Percentiles rank a stretch among this genome's conserved stretches.
Conservation (phyloP, 2,888 invertebrate species). For the Cryptus armator region DNA sequence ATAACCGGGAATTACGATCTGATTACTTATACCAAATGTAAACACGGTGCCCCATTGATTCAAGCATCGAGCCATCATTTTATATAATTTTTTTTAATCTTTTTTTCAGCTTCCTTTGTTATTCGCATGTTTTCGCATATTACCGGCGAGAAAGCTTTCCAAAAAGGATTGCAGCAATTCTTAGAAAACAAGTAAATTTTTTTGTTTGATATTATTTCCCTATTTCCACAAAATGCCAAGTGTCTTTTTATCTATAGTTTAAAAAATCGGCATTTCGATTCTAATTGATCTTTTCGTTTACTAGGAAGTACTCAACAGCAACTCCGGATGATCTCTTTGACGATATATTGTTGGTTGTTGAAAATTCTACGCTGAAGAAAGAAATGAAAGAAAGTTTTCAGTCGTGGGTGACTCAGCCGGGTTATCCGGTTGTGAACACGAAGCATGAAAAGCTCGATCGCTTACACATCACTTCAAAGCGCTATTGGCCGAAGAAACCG, state of each 20-base stretch:
- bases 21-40: conserved; percentile 88
- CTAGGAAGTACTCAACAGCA: conserved; percentile 53
- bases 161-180: conserved; percentile 79
- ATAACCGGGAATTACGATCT: conserved; percentile 86
- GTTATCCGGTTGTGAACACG: conserved; percentile 89
- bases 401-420: conserved; percentile 89
- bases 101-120: conserved; percentile 85
- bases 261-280: no score
- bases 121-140: conserved; percentile 87
- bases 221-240: not conserved
- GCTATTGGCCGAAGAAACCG: conserved; percentile 67
- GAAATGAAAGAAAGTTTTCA: conserved; percentile 79
- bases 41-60: not conserved
- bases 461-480: conserved; percentile 45
- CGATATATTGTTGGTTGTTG: no score
- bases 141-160: conserved; percentile 85
- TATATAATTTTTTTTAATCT: not conserved
- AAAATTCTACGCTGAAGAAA: not conserved
- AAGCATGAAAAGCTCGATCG: conserved; percentile 68
- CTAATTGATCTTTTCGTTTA: no score
- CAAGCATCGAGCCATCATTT: no score
- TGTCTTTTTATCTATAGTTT: conserved; percentile 71
- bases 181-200: no score
- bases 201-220: no score
- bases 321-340: not conserved